phyloP scores from a whole-genome alignment of 2,888 invertebrate species.

The Venusia cambrica region DNA sequence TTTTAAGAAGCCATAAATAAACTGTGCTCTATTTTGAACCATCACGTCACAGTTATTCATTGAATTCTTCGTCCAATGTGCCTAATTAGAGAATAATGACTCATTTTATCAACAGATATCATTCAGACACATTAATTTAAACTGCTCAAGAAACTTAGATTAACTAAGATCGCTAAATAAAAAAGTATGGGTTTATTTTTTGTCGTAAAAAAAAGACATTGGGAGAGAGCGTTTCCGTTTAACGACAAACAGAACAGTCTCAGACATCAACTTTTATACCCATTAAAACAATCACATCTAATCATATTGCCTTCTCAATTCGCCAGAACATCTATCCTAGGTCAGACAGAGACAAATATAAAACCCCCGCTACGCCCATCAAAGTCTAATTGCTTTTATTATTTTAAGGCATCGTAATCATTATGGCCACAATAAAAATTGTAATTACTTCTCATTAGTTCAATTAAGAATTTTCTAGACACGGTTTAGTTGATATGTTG shows the following conservation, averaged over 20 bases:
- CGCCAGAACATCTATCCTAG: conserved; percentile 32
- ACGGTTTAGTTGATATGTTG: conserved; percentile 75
- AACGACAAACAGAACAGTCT: conserved; percentile 77
- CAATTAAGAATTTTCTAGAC: conserved; percentile 81
- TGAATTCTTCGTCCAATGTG: conserved; percentile 46
- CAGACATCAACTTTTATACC: conserved; percentile 79
- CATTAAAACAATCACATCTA: conserved; percentile 79
- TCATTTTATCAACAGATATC: conserved; percentile 53
- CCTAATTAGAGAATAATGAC: conserved; percentile 55
- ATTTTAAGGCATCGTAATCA: conserved; percentile 82
- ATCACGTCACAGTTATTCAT: conserved; percentile 55
- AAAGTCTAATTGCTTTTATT: conserved; percentile 81
- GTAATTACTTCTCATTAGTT: conserved; percentile 81
- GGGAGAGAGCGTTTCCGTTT: conserved; percentile 66
- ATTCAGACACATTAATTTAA: conserved; percentile 65
- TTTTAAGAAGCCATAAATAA: conserved; percentile 20
- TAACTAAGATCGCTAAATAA: conserved; percentile 43
- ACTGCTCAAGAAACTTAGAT: conserved; percentile 49
- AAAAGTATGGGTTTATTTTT: conserved; percentile 39
- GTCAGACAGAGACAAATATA: conserved; percentile 56
- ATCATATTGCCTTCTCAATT: conserved; percentile 57
- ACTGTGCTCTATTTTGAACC: conserved; percentile 48
- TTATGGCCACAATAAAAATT: conserved; percentile 80
- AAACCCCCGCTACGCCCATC: conserved; percentile 68
- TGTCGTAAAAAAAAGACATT: conserved; percentile 43